Conservation (phyloP, 2,113 vertebrate genomes). For the Pedetes capensis region DNA sequence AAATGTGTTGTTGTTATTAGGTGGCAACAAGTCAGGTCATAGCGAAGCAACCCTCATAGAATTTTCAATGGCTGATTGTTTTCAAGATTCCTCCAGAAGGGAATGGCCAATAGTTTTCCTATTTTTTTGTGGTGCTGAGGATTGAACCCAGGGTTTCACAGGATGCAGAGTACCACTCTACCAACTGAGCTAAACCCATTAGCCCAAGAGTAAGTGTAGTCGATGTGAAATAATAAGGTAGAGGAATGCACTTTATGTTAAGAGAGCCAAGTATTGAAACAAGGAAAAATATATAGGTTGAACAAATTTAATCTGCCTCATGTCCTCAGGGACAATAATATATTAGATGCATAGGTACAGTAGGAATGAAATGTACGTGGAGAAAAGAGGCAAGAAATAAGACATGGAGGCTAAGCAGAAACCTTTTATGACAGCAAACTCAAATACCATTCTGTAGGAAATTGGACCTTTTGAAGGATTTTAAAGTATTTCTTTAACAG, state of each 20-base stretch:
- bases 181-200: too few species aligned
- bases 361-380: not conserved
- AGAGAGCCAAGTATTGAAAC: not conserved
- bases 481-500: not conserved
- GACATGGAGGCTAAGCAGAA: not conserved
- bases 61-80: too few species aligned
- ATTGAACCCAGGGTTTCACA: too few species aligned
- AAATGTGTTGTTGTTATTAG: too few species aligned
- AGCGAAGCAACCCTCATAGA: too few species aligned
- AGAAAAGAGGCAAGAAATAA: not conserved
- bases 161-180: too few species aligned
- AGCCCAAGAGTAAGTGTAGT: too few species aligned
- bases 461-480: not conserved
- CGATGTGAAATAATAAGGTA: not conserved
- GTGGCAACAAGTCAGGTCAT: too few species aligned
- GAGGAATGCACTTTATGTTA: not conserved
- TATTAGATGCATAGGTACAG: not conserved
- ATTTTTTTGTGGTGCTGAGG: too few species aligned
- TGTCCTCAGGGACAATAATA: not conserved
- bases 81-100: too few species aligned
- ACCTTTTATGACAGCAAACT: not conserved
- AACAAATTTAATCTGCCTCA: not conserved
- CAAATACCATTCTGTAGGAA: slow-evolving; percentile 15
- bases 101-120: too few species aligned
- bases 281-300: not conserved